A percentile compares a stretch with the other conserved stretches of the same genome.
Conservation (phyloP, 2,113 vertebrate genomes). For the Aplodontia rufa region DNA sequence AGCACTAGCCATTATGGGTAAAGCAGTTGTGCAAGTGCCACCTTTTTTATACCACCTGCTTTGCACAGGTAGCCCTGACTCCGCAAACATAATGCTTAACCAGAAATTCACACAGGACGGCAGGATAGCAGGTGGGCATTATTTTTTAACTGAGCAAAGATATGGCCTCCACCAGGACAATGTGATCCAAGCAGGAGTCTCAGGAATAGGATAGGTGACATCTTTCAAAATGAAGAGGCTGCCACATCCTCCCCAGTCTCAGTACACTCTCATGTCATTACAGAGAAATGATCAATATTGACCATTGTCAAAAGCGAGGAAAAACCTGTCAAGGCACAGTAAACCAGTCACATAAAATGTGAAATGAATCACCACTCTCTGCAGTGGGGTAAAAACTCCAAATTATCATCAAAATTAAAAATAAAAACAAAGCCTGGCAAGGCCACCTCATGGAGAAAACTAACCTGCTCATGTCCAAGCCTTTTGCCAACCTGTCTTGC, state of each 20-base stretch:
- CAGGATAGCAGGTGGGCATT: background rate
- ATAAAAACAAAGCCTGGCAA: background rate
- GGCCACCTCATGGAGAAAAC: background rate
- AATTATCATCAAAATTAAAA: background rate
- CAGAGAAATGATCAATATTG: background rate
- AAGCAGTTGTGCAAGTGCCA: too few relatives aligned
- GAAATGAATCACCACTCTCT: background rate
- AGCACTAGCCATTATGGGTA: background rate
- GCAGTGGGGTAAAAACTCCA: background rate
- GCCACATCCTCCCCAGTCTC: background rate
- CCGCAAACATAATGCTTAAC: background rate
- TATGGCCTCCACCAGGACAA: background rate
- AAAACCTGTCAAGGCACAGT: background rate
- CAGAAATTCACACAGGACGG: background rate
- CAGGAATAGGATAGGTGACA: background rate
- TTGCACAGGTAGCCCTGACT: background rate
- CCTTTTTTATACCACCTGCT: background rate
- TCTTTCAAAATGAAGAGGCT: background rate
- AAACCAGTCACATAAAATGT: background rate
- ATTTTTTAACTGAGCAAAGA: background rate
- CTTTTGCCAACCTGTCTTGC: background rate
- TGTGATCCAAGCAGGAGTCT: background rate
- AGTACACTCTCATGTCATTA: background rate
- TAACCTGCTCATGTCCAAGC: background rate
- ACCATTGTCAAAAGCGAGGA: background rate